A percentile compares a stretch with the other conserved stretches of the same genome.
Conservation (phyloP, 2,888 invertebrate species). For the Therioaphis trifolii region DNA sequence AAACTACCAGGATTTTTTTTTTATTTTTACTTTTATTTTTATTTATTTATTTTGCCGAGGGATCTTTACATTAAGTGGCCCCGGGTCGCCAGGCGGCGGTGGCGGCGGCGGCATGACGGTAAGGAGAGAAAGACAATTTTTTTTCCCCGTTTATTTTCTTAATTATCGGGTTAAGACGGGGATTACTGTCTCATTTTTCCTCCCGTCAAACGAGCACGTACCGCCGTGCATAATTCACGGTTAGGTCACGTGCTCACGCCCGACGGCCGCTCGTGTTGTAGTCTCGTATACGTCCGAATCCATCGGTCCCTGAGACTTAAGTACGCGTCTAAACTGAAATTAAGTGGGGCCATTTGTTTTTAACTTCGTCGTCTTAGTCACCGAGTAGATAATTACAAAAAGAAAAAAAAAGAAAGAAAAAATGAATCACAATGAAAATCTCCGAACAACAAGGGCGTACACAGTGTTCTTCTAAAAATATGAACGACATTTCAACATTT, state of each 20-base stretch:
- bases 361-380: slow-evolving; percentile 11
- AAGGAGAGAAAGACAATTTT: slow-evolving; percentile 34
- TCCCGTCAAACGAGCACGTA: slow-evolving; percentile 56
- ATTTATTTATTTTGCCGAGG: slow-evolving; percentile 15
- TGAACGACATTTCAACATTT: not conserved
- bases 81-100: not conserved
- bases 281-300: not conserved
- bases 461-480: no score
- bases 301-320: slow-evolving; percentile 1
- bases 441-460: no score
- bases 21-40: not conserved
- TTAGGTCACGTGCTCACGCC: slow-evolving; percentile 49
- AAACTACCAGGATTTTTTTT: not conserved
- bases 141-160: slow-evolving; percentile 54
- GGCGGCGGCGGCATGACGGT: not conserved
- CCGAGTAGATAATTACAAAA: slow-evolving; percentile 24
- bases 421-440: not conserved
- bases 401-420: not conserved
- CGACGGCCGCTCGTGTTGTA: not conserved
- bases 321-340: slow-evolving; percentile 44
- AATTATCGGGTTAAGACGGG: slow-evolving; percentile 62
- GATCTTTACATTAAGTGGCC: slow-evolving; percentile 45
- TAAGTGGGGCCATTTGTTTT: slow-evolving; percentile 44
- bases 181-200: slow-evolving; percentile 57
- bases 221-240: slow-evolving; percentile 48